These are phyloP conservation scores for Drosophila rellima DNA, from an alignment of 2,888 invertebrate species.

Conservation along the genomic window DNA sequence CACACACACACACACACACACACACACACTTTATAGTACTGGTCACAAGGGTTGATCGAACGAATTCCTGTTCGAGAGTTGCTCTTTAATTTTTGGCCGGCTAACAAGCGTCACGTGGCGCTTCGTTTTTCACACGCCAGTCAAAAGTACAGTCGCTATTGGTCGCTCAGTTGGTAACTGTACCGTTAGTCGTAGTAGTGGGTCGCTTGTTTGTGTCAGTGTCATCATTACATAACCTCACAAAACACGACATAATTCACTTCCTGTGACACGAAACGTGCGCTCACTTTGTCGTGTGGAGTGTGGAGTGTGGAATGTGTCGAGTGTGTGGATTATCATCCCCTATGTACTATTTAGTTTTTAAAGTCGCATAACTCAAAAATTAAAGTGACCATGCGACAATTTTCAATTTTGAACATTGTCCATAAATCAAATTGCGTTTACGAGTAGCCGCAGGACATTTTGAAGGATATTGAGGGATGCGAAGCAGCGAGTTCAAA, in stretches of 20 bases:
- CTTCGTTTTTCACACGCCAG: constrained; percentile 70
- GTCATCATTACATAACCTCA: constrained; percentile 80
- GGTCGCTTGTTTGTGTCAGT: constrained; percentile 40
- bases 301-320: constrained; percentile 5
- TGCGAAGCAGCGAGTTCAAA: constrained; percentile 61
- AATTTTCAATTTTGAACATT: constrained; percentile 79
- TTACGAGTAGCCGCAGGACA: constrained; percentile 69
- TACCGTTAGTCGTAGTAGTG: constrained; percentile 28
- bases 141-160: constrained; percentile 80
- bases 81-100: constrained; percentile 70
- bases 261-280: constrained; percentile 71
- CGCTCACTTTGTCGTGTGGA: constrained; percentile 9
- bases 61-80: constrained; percentile 17
- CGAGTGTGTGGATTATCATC: constrained; percentile 35
- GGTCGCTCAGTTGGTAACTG: constrained; percentile 4
- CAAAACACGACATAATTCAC: constrained; percentile 83
- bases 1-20: constrained; percentile 18
- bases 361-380: constrained; percentile 84
- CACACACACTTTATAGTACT: constrained; percentile 9
- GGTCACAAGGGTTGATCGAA: constrained; percentile 64
- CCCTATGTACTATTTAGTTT: constrained; percentile 55
- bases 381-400: constrained; percentile 85
- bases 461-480: constrained; percentile 13
- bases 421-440: constrained; percentile 79
- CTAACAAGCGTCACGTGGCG: constrained; percentile 76